Conservation (phyloP, 2,888 invertebrate species). For the Aproaerema taeniolella region DNA sequence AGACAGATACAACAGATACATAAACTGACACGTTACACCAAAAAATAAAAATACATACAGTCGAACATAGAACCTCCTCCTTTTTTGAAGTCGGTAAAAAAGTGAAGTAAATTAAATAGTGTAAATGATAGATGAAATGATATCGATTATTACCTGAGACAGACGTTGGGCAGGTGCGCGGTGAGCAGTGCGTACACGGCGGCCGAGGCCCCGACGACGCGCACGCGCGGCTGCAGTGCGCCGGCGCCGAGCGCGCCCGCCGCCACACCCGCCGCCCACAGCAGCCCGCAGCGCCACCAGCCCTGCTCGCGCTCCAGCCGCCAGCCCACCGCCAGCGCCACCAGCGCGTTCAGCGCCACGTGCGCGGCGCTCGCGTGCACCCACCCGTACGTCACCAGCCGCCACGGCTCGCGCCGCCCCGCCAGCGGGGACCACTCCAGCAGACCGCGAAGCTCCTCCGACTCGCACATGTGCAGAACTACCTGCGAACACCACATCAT, state of each 20-base stretch:
- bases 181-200: constrained; percentile 93
- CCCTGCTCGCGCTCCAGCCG: constrained; percentile 85
- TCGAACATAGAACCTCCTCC: too few species aligned
- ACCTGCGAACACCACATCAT: constrained; percentile 31
- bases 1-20: too few species aligned
- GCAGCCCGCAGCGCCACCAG: constrained; percentile 80
- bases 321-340: constrained; percentile 69
- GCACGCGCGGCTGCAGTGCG: constrained; percentile 83
- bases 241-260: constrained; percentile 87
- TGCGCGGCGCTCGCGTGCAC: constrained; percentile 88
- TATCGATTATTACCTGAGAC: constrained; percentile 79
- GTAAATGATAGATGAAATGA: too few species aligned
- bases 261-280: constrained; percentile 87
- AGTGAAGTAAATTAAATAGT: too few species aligned
- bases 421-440: constrained; percentile 54
- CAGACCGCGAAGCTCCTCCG: constrained; percentile 29
- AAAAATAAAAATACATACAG: too few species aligned
- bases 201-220: constrained; percentile 92
- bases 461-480: constrained; percentile 37
- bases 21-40: too few species aligned
- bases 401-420: constrained; percentile 84
- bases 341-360: constrained; percentile 82
- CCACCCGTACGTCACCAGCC: constrained; percentile 87
- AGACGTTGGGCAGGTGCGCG: constrained; percentile 90
- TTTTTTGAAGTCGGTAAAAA: too few species aligned